Percentiles rank a stretch among this genome's conserved stretches.
These are phyloP conservation scores for Liopterus haemorrhoidalis DNA, from an alignment of 2,888 invertebrate species.

Conservation along the genomic window DNA sequence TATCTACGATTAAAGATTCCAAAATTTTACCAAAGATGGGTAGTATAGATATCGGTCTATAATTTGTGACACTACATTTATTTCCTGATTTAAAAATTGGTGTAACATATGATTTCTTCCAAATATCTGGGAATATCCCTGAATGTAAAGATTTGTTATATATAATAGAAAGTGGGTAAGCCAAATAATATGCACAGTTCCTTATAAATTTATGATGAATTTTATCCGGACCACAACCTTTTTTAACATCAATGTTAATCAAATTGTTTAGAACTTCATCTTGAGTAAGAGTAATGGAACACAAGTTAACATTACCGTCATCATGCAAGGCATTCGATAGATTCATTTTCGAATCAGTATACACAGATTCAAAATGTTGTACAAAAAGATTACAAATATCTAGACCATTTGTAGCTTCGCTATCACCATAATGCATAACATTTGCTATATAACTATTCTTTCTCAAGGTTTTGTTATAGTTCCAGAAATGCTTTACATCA, in stretches of 20 bases:
- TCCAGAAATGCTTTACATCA: not conserved
- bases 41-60: slow-evolving; percentile 27
- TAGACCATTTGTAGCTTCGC: not conserved
- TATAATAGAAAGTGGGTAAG: not conserved
- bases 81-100: slow-evolving; percentile 23
- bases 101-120: slow-evolving; percentile 18
- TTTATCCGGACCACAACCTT: slow-evolving; percentile 5
- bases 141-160: not conserved
- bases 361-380: not conserved
- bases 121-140: slow-evolving; percentile 1
- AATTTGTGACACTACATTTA: slow-evolving; percentile 19
- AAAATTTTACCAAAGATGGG: slow-evolving; percentile 26
- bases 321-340: not conserved
- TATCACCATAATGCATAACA: not conserved
- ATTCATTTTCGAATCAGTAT: not conserved
- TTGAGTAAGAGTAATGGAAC: not conserved
- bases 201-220: slow-evolving; percentile 1
- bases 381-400: slow-evolving; percentile 2
- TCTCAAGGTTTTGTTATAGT: not conserved
- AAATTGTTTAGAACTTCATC: not conserved
- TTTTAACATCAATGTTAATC: not conserved
- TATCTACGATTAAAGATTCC: slow-evolving; percentile 23
- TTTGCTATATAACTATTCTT: not conserved
- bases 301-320: not conserved
- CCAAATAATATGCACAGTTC: not conserved